phyloP scores from a whole-genome alignment of 2,113 vertebrate genomes.

The Meleagris gallopavo region DNA sequence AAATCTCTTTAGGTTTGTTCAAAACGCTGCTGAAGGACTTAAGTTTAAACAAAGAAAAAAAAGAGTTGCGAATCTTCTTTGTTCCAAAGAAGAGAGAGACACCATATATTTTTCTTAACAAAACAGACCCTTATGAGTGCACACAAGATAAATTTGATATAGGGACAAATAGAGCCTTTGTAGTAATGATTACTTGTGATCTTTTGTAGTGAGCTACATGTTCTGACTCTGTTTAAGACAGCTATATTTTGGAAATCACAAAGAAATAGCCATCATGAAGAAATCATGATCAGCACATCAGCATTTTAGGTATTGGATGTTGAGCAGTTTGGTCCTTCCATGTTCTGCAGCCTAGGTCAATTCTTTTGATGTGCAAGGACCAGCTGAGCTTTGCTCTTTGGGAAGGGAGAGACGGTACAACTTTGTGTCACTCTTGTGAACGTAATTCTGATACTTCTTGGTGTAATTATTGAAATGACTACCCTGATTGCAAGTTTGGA shows the following conservation, averaged over 20 bases:
- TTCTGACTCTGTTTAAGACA: background rate
- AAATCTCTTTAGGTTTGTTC: slow-evolving; percentile 82
- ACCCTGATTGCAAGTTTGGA: slow-evolving; percentile 19
- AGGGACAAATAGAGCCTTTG: background rate
- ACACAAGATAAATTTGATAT: slow-evolving; percentile 51
- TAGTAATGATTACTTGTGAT: background rate
- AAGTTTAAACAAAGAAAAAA: slow-evolving; percentile 65
- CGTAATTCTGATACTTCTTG: slow-evolving; percentile 11
- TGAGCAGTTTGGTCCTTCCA: background rate
- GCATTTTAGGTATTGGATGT: background rate
- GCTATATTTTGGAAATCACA: background rate
- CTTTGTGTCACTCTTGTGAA: background rate
- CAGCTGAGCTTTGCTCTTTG: slow-evolving; percentile 56
- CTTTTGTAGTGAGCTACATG: background rate
- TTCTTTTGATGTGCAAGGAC: background rate
- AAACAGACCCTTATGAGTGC: slow-evolving; percentile 70
- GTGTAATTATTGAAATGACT: slow-evolving; percentile 52
- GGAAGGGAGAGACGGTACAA: slow-evolving; percentile 35
- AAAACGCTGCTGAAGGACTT: slow-evolving; percentile 78
- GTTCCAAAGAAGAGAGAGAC: slow-evolving; percentile 68
- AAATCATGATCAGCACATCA: background rate
- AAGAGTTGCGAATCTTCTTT: slow-evolving; percentile 70
- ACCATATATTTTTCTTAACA: slow-evolving; percentile 62
- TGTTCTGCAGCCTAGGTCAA: background rate
- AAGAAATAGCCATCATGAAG: background rate